phyloP scores from a whole-genome alignment of 1,140 invertebrate species.

The Aphaenogaster floridana region DNA sequence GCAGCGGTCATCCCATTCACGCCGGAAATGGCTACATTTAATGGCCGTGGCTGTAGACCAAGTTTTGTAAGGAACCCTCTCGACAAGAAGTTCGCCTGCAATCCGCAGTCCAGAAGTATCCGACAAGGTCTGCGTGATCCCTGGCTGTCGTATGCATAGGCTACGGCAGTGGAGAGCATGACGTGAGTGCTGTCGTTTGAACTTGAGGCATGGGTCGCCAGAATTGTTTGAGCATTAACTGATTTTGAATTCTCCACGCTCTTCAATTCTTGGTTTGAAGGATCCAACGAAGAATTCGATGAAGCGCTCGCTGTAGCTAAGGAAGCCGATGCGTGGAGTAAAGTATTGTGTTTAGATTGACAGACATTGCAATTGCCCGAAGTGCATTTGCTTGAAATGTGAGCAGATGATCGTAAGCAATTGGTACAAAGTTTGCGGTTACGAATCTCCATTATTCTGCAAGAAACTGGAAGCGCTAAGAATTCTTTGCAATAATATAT shows the following conservation, averaged over 20 bases:
- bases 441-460: neutral
- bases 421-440: conserved; percentile 43
- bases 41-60: neutral
- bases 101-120: conserved; percentile 52
- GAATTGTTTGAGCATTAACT: too few species aligned
- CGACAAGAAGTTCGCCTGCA: conserved; percentile 52
- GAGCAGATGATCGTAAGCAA: conserved; percentile 34
- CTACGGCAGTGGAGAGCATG: conserved; percentile 26
- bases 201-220: neutral
- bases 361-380: conserved; percentile 41
- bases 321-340: conserved; percentile 4
- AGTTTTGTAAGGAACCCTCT: neutral
- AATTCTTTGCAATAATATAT: conserved; percentile 32
- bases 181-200: neutral
- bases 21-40: neutral
- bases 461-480: neutral
- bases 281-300: neutral
- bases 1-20: conserved; percentile 14
- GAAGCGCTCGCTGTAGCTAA: too few species aligned
- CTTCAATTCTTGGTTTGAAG: too few species aligned
- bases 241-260: too few species aligned
- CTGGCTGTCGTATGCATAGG: conserved; percentile 5
- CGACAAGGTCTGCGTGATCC: neutral
- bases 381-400: conserved; percentile 11
- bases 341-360: conserved; percentile 46